Base-by-base conservation (phyloP, 1,140 invertebrate species). In the Coelopa frigida region DNA sequence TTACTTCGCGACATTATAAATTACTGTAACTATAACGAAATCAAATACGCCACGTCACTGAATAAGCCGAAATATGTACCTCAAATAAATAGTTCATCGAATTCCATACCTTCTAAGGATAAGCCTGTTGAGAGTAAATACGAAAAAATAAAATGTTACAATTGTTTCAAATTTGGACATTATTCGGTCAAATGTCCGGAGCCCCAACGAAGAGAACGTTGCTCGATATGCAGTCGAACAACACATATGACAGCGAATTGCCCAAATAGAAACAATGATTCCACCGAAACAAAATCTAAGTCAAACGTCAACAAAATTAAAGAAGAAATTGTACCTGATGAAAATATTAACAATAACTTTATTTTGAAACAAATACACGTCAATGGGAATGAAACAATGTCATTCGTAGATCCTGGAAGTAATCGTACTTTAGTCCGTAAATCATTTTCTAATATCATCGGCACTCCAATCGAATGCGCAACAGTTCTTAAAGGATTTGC, bases 91-190 rank as follows among this genome's bases (percentile, higher is more conserved):
- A 29, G 27, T 14, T 29, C 27, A 29, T 10, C 27, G 8, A 14
- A 14, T 29, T 14, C 27, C 27, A 14, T 29, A n/a, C n/a, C n/a
- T n/a, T n/a, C n/a, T n/a, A n/a, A 38, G 20, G 17, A 37, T 23
- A 38, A 21, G 8, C 5, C 20, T 2, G 24, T 12, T 6, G 14
- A 15, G 36, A 10, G 14, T 5, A 20, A 11, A n/a, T 12, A 11
- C 20, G 24, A 38, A 2, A 37, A 37, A 14, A 37, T 22, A 12
- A 38, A 38, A 18, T 42, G 40, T n/a, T 42, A 15, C 15, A 42
- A 42, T 42, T 42, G 40, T 17, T 6, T 15, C 5, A 12, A 14
- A 5, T 17, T 11, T 5, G 23, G 40, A 27, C 23, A 42, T 42
- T 26, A 15, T 27, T 14, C 23, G n/a, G 11, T 27, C 3, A 42